Base-by-base conservation (phyloP, 2,888 invertebrate species). In the Aleiodes leptofemur region DNA sequence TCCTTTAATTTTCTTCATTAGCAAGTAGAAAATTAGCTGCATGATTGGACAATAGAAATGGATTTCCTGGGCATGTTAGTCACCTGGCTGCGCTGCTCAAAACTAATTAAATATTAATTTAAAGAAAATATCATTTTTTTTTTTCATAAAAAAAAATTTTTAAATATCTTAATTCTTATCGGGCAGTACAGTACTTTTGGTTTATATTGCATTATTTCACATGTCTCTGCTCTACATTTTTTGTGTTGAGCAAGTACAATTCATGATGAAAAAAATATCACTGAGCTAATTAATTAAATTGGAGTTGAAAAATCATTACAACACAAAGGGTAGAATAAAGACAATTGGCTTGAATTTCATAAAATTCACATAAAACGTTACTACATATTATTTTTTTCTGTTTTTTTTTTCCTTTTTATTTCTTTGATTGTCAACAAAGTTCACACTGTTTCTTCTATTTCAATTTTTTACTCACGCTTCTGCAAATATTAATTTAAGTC, bases 181-280 rank as follows among this genome's bases (percentile, higher is more conserved):
- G 69, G 69, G 50, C 73, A 73, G 74, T 74, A 64, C 64, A 64
- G 64, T 23, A 64, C 13, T 53, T 11, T 9, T 38, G 23, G 16
- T 50, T 68, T 23, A 16, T 51, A 16, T 51, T 8, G 16, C 23
- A 16, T 64, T 23, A 14, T 59, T 71, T 71, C 59, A 34, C 14
- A 31, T 56, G 56, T 69, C 69, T 69, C 69, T 69, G 74, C 59
- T 69, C 74, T 74, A 50, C 50, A 61, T 74, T 69, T 69, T 23
- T 74, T 48, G 16, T 7, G 43, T 64, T 48, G 55, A 16, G 14
- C 55, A 43, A 43, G 43, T 43, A 11, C 9, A 43, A 43, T 11
- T 34, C 34, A 3, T 34, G 34, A 43, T 43, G 43, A 31, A 38
- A 64, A 64, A 23, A 64, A 16, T 64, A 64, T 48, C 48, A 43